Percentiles rank a stretch among this genome's conserved stretches.
Conservation (phyloP, 2,797 vertebrate genomes). For the Lindbergichthys nudifrons region DNA sequence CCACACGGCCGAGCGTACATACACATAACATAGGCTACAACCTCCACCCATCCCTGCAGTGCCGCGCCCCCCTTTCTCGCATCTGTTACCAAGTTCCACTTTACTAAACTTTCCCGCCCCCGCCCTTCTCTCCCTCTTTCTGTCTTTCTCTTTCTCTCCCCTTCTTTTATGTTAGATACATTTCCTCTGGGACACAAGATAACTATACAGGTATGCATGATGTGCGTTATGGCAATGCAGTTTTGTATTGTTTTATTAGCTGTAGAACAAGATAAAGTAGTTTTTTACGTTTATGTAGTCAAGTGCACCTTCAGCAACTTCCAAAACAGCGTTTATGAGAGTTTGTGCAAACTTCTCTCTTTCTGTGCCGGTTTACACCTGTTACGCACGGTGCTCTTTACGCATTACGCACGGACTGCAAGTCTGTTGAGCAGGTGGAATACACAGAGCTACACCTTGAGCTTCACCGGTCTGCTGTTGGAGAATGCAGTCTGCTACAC, state of each 20-base stretch:
- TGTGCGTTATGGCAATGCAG: conserved; percentile 27
- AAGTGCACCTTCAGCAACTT: not conserved
- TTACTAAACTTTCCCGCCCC: conserved; percentile 78
- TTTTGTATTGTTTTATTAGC: not conserved
- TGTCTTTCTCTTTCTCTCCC: conserved; percentile 21
- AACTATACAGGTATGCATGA: conserved; percentile 9
- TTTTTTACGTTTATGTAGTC: not conserved
- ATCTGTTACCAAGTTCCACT: conserved; percentile 85
- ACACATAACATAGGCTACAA: conserved; percentile 76
- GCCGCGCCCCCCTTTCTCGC: conserved; percentile 83
- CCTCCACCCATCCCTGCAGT: conserved; percentile 81
- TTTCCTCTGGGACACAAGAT: conserved; percentile 45
- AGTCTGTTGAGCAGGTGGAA: conserved; percentile 26
- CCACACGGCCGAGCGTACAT: conserved; percentile 15
- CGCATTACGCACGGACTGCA: conserved; percentile 57
- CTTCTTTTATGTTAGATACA: conserved; percentile 45
- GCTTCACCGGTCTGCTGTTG: conserved; percentile 10
- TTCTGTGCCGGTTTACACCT: conserved; percentile 48
- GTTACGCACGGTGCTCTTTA: conserved; percentile 60
- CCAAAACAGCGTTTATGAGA: not conserved
- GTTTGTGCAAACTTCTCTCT: conserved; percentile 37
- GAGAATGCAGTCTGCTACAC: not conserved
- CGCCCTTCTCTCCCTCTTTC: conserved; percentile 22
- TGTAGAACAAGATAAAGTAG: not conserved
- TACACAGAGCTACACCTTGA: conserved; percentile 11